phyloP scores from a whole-genome alignment of 2,888 invertebrate genomes.

The Sinhomidia bicolor region DNA sequence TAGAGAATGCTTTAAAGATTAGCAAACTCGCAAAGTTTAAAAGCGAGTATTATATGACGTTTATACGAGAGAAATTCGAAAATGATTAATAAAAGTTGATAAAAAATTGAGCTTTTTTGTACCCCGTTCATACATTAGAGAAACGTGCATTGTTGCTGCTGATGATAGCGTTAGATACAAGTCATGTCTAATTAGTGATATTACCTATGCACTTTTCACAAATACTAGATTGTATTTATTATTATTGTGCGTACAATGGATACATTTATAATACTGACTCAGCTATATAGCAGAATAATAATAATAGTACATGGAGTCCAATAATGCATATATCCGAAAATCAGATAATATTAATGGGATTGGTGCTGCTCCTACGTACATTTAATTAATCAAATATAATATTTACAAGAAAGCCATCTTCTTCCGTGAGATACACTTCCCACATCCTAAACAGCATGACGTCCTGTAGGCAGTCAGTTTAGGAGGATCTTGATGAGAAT shows the following conservation, averaged over 20 bases:
- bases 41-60: no score
- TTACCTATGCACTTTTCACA: not conserved
- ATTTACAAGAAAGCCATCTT: conserved; percentile 32
- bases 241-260: not conserved
- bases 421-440: conserved; percentile 69
- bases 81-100: not conserved
- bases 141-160: not conserved
- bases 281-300: no score
- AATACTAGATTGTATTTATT: not conserved
- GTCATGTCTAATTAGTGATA: conserved; percentile 67
- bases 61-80: not conserved
- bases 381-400: conserved; percentile 67
- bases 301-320: not conserved
- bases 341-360: conserved; percentile 71
- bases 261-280: not conserved
- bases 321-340: conserved; percentile 42
- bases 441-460: conserved; percentile 61
- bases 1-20: no score
- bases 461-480: conserved; percentile 60
- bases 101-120: not conserved
- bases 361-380: conserved; percentile 66
- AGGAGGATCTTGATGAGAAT: conserved; percentile 4
- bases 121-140: not conserved
- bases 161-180: not conserved
- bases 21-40: no score